phyloP scores from a whole-genome alignment of 1,140 invertebrate species.

The Anagrus nilaparvatae region DNA sequence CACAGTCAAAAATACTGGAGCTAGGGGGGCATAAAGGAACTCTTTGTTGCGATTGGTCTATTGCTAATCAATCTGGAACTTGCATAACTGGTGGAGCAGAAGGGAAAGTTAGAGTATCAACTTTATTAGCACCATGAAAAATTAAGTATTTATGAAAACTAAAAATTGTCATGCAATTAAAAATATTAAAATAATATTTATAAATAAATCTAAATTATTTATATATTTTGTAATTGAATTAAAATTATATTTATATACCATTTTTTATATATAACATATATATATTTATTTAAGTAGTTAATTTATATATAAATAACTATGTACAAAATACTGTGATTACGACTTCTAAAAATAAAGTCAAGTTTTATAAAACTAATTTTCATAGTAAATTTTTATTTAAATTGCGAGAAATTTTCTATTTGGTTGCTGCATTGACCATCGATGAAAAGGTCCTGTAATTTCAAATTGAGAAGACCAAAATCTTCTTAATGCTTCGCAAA shows the following conservation, averaged over 20 bases:
- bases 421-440: constrained; percentile 31
- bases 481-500: constrained; percentile 46
- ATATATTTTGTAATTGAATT: no score
- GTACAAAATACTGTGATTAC: constrained; percentile 10
- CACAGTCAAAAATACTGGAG: constrained; percentile 41
- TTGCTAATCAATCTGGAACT: constrained; percentile 50
- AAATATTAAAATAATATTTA: no score
- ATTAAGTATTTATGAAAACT: constrained; percentile 39
- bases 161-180: no score
- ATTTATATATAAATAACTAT: neutral
- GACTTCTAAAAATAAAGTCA: constrained; percentile 3
- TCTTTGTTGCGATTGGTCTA: constrained; percentile 55
- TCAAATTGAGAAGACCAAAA: constrained; percentile 42
- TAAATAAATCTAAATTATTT: no score
- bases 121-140: constrained; percentile 46
- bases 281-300: neutral
- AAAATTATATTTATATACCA: no score
- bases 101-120: constrained; percentile 51
- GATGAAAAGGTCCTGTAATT: constrained; percentile 36
- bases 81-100: constrained; percentile 53
- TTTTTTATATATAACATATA: neutral
- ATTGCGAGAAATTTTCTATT: constrained; percentile 33
- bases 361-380: constrained; percentile 6
- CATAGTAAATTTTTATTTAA: constrained; percentile 14
- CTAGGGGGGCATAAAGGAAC: constrained; percentile 48